Conservation (phyloP, 1,140 invertebrate species). For the Bursaphelenchus mucronatus region DNA sequence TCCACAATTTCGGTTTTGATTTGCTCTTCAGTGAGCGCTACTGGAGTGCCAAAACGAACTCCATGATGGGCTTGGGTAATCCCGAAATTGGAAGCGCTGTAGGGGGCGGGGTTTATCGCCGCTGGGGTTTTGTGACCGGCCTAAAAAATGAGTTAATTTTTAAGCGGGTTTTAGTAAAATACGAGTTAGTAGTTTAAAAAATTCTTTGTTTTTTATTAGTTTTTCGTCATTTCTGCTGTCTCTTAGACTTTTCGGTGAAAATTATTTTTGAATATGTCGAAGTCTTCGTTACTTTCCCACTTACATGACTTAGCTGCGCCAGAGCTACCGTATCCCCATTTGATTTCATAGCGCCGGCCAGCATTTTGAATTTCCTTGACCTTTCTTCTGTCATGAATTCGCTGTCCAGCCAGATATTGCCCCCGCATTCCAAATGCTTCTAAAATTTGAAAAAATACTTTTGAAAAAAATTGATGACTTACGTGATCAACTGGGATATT, state of each 20-base stretch:
- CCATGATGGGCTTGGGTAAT: not conserved
- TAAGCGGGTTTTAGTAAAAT: slow-evolving; percentile 12
- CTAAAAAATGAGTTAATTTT: slow-evolving; percentile 5
- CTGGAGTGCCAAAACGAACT: slow-evolving; percentile 17
- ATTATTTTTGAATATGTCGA: too few species aligned
- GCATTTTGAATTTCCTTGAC: slow-evolving; percentile 10
- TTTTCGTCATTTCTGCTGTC: too few species aligned
- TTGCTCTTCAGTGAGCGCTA: slow-evolving; percentile 17
- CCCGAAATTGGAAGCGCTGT: slow-evolving; percentile 27
- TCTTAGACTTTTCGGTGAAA: too few species aligned
- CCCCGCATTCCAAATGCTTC: slow-evolving; percentile 24
- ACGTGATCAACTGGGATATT: not conserved
- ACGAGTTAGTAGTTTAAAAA: too few species aligned
- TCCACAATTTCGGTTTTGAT: slow-evolving; percentile 28
- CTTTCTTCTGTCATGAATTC: slow-evolving; percentile 18
- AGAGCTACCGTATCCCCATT: slow-evolving; percentile 29
- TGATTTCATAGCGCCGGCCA: slow-evolving; percentile 27
- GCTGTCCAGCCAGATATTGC: slow-evolving; percentile 9
- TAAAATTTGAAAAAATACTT: slow-evolving; percentile 31
- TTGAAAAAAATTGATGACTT: slow-evolving; percentile 21
- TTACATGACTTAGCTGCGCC: slow-evolving; percentile 25
- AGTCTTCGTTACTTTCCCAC: too few species aligned
- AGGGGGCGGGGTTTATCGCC: slow-evolving; percentile 33
- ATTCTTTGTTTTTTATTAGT: too few species aligned
- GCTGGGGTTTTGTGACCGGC: slow-evolving; percentile 20